Percentiles rank a stretch among this genome's conserved stretches.
Conservation (phyloP, 1,140 invertebrate species). For the Vollenhovia emeryi region DNA sequence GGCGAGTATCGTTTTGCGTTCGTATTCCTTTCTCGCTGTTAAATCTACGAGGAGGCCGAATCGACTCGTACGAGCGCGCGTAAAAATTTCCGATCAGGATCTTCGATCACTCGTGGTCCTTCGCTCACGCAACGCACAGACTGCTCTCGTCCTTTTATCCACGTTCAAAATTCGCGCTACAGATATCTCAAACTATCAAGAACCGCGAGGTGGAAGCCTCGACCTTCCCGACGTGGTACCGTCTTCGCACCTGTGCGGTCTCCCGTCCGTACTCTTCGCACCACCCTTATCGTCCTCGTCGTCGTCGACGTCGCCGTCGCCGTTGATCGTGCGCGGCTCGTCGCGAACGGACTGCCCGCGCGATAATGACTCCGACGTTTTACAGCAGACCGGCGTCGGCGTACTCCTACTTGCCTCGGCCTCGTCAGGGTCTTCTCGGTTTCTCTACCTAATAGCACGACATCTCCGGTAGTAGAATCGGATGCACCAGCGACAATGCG, state of each 20-base stretch:
- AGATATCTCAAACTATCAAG: background rate
- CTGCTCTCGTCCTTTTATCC: background rate
- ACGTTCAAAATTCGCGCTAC: background rate
- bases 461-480: background rate
- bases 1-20: background rate
- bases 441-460: background rate
- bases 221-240: background rate
- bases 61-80: background rate
- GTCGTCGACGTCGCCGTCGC: slow-evolving; percentile 20
- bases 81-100: background rate
- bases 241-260: slow-evolving; percentile 38
- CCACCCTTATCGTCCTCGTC: slow-evolving; percentile 29
- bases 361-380: slow-evolving; percentile 51
- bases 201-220: background rate
- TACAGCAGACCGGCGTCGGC: slow-evolving; percentile 35
- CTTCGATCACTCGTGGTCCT: background rate
- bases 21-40: background rate
- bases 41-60: background rate
- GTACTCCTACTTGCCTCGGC: slow-evolving; percentile 25
- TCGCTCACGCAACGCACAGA: background rate
- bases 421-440: slow-evolving; percentile 1
- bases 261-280: slow-evolving; percentile 29
- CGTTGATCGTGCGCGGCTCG: slow-evolving; percentile 55
- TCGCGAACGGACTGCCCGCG: slow-evolving; percentile 35
- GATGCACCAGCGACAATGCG: background rate